A percentile compares a stretch with the other conserved stretches of the same genome.
These are phyloP conservation scores for Lasioglossum calceatum DNA, from an alignment of 2,888 invertebrate species.

Conservation along the genomic window DNA sequence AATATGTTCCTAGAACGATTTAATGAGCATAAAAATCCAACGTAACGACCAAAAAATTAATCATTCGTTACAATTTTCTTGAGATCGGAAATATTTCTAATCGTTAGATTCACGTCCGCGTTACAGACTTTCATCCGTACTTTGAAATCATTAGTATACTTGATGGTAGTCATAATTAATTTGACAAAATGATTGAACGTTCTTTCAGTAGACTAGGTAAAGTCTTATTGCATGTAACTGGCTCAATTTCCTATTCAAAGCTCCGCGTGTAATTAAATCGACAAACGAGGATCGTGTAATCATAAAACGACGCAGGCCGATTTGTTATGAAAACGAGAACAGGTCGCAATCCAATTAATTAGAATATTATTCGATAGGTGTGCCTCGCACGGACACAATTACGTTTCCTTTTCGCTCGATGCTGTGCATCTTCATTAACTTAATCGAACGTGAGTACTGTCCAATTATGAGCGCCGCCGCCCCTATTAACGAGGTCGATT, in stretches of 20 bases:
- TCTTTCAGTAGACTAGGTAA: background rate
- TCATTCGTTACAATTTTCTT: background rate
- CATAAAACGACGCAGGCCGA: background rate
- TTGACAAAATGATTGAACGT: background rate
- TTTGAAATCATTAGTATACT: background rate
- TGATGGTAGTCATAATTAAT: background rate
- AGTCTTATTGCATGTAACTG: background rate
- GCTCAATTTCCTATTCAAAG: background rate
- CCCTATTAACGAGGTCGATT: slow-evolving; percentile 22
- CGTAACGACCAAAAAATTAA: background rate
- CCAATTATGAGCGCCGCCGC: slow-evolving; percentile 39
- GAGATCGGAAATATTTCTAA: background rate
- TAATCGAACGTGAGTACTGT: slow-evolving; percentile 39
- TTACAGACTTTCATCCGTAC: too few relatives aligned
- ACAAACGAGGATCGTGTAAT: background rate
- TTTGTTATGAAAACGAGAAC: slow-evolving; percentile 10
- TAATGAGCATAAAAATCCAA: background rate
- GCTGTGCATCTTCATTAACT: slow-evolving; percentile 32
- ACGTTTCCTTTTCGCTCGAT: slow-evolving; percentile 16
- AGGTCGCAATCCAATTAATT: slow-evolving; percentile 16
- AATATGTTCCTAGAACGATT: background rate
- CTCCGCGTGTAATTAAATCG: background rate
- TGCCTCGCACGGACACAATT: slow-evolving; percentile 7
- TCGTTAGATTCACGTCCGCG: too few relatives aligned
- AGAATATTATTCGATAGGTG: slow-evolving; percentile 31